A percentile compares a stretch with the other conserved stretches of the same genome.
phyloP scores from a whole-genome alignment of 2,113 vertebrate genomes.

The Microtus ochrogaster region DNA sequence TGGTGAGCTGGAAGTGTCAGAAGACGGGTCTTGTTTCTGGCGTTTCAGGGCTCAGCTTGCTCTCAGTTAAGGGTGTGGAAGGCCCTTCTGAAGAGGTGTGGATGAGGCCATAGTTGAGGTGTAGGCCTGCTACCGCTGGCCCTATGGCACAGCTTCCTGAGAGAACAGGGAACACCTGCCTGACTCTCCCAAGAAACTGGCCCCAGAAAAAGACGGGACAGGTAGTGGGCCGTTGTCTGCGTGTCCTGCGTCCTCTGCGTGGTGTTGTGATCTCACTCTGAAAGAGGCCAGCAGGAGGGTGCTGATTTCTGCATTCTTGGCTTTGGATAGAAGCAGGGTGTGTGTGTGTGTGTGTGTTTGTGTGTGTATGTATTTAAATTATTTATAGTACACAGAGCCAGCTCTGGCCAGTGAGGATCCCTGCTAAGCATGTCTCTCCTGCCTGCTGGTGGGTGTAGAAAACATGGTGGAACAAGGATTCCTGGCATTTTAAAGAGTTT shows the following conservation, averaged over 20 bases:
- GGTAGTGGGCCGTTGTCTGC: rapidly evolving
- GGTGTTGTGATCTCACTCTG: not conserved
- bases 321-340: slow-evolving; percentile 29
- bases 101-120: rapidly evolving
- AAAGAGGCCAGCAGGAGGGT: not conserved
- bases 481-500: not conserved
- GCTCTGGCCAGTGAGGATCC: slow-evolving; percentile 30
- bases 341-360: slow-evolving; percentile 21
- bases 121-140: not conserved
- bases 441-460: not conserved
- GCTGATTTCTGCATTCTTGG: slow-evolving; percentile 48
- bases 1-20: not conserved
- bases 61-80: not conserved
- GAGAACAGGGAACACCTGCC: not conserved
- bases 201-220: not conserved
- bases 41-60: not conserved
- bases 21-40: not conserved
- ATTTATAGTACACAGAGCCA: slow-evolving; percentile 63
- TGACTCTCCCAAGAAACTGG: not conserved
- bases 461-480: not conserved
- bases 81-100: not conserved
- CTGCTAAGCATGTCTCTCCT: not conserved
- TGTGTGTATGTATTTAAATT: slow-evolving; percentile 58
- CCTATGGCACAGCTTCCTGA: no score
- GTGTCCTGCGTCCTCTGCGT: rapidly evolving